phyloP scores from a whole-genome alignment of 1,140 invertebrate species.

The Pomacea maculata region DNA sequence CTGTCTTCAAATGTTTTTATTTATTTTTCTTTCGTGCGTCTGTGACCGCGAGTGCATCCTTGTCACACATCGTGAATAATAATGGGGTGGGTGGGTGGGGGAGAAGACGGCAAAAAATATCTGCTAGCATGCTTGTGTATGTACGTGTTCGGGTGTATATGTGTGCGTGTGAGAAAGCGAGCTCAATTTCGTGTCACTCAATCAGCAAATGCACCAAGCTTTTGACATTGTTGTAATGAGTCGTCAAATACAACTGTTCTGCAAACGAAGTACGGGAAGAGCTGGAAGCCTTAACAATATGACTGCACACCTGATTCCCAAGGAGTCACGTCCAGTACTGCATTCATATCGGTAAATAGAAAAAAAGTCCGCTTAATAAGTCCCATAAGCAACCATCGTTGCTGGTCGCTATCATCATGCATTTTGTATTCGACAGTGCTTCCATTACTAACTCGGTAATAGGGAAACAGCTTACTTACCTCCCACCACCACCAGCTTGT shows the following conservation, averaged over 20 bases:
- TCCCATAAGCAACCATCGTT: not conserved
- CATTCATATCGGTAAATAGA: too few relatives aligned
- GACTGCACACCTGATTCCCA: not conserved
- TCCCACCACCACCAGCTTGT: conserved; percentile 73
- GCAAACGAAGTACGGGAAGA: not conserved
- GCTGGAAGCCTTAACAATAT: not conserved
- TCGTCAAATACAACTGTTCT: not conserved
- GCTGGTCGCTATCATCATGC: too few relatives aligned
- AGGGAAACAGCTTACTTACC: conserved; percentile 61
- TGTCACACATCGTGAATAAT: too few relatives aligned
- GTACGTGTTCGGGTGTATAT: not conserved
- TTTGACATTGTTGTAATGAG: not conserved
- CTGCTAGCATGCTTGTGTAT: not conserved
- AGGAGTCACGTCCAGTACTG: too few relatives aligned
- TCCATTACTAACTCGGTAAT: conserved; percentile 5
- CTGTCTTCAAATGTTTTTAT: not conserved
- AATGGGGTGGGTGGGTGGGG: too few relatives aligned
- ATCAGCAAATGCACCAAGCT: not conserved
- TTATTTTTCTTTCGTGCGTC: not conserved
- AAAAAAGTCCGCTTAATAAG: not conserved
- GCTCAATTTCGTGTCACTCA: not conserved
- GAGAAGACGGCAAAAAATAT: too few relatives aligned
- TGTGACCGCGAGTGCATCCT: not conserved
- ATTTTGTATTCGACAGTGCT: not conserved
- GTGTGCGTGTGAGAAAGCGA: not conserved